phyloP scores from a whole-genome alignment of 2,113 vertebrate species.

The Notiomystis cincta region DNA sequence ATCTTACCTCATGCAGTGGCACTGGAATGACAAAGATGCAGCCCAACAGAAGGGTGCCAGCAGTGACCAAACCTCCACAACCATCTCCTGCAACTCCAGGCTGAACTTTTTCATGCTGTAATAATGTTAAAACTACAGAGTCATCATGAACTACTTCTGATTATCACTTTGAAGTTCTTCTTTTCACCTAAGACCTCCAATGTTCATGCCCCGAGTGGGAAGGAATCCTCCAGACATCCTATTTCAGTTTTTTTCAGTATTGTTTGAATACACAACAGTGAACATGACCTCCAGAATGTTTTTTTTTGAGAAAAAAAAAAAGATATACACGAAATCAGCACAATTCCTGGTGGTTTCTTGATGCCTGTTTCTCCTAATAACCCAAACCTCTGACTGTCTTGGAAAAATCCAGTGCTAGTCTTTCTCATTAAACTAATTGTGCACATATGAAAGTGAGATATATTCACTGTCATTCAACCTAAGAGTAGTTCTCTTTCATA shows the following conservation, averaged over 20 bases:
- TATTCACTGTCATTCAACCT: not conserved
- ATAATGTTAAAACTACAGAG: not conserved
- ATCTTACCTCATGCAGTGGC: not conserved
- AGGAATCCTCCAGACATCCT: not conserved
- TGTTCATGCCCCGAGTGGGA: not conserved
- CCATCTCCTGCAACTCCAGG: not conserved
- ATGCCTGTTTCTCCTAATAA: not conserved
- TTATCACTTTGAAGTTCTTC: not conserved
- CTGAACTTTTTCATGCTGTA: slow-evolving; percentile 7
- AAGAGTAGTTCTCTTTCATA: not conserved
- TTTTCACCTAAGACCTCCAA: not conserved
- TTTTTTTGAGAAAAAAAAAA: not conserved
- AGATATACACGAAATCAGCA: not conserved
- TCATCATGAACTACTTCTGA: not conserved
- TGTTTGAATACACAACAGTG: not conserved
- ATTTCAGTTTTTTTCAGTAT: not conserved
- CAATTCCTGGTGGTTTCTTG: slow-evolving; percentile 20
- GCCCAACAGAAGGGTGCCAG: not conserved
- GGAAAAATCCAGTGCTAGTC: not conserved
- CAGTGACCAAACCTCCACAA: not conserved
- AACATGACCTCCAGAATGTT: accelerated
- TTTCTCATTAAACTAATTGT: not conserved
- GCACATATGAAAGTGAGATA: not conserved
- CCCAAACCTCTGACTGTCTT: not conserved
- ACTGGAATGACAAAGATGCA: not conserved